Evolutionary conservation across 2,888 invertebrate species (phyloP), one percentile per base, ranked within the genome.

Genomic region (Ethmia dodecea): DNA sequence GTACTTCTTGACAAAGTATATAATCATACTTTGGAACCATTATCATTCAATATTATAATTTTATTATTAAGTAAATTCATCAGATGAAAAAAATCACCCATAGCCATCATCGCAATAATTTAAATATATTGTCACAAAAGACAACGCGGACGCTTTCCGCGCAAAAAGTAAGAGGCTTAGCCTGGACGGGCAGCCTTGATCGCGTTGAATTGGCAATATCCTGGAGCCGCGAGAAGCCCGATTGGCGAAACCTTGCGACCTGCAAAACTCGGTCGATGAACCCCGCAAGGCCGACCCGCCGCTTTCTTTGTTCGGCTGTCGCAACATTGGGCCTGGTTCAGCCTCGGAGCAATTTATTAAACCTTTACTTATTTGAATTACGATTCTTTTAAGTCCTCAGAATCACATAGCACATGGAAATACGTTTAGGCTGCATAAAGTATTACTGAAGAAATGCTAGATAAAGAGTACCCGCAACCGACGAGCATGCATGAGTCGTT

Each of bases 191-290:
- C 70, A 81, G 79, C 83, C 84, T 84, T 84, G 84, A 80, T 78
- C 73, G 76, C 66, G 53, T 65, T 72, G 76, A 79, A 81, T 86
- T 86, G 81, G 80, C 83, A 86, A 84, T 84, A 84, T 84, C 84
- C 84, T 84, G 81, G 83, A 81, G 81, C 71, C 59, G 66, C 67
- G 78, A 78, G 81, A 79, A 80, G 80, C 77, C 76, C 75, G 83
- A 74, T 75, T 84, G 84, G 84, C 80, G 80, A 84, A 86, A 86
- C 84, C 84, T 86, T 84, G 84, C 77, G 80, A 80, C 80, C 79
- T 66, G 83, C 83, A 74, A 77, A 86, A 83, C 66, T 81, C 84
- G 84, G 84, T 74, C 86, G 77, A 79, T 75, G 84, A 84, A 83
- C 86, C 73, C 73, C 49, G 61, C 80, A 84, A 84, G 86, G 84